phyloP scores from a whole-genome alignment of 2,888 invertebrate genomes.

The Epiblema foenella region DNA sequence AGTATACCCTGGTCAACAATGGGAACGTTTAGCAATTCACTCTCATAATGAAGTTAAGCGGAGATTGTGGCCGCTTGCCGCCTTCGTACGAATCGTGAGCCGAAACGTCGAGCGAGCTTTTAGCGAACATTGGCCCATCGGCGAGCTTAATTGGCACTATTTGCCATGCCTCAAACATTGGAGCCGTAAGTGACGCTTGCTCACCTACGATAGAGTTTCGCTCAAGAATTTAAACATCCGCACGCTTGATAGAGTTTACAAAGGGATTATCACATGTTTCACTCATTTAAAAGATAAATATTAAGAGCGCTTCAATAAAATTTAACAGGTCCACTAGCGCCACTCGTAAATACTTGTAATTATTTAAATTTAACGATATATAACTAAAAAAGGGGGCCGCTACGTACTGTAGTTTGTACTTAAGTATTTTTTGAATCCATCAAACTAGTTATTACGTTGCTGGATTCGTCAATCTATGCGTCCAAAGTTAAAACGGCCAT shows the following conservation, averaged over 20 bases:
- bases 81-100: slow-evolving; percentile 62
- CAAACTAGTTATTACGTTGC: no score
- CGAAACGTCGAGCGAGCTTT: slow-evolving; percentile 57
- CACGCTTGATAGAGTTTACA: neutral
- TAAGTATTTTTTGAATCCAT: no score
- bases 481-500: no score
- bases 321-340: no score
- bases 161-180: slow-evolving; percentile 24
- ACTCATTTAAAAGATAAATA: no score
- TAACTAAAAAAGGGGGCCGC: no score
- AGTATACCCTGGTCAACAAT: slow-evolving; percentile 72
- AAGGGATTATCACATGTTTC: neutral
- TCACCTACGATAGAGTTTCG: neutral
- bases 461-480: no score
- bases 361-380: no score
- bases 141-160: slow-evolving; percentile 32
- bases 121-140: slow-evolving; percentile 49
- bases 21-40: slow-evolving; percentile 80
- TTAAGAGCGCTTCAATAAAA: no score
- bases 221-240: slow-evolving; percentile 1
- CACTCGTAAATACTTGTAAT: no score
- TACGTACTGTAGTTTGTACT: no score
- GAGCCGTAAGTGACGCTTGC: slow-evolving; percentile 12
- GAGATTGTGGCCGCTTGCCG: slow-evolving; percentile 69
- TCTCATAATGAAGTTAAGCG: slow-evolving; percentile 80